These are phyloP conservation scores for Zaprionus ornatus DNA, from an alignment of 1,140 invertebrate species.

Conservation along the genomic window DNA sequence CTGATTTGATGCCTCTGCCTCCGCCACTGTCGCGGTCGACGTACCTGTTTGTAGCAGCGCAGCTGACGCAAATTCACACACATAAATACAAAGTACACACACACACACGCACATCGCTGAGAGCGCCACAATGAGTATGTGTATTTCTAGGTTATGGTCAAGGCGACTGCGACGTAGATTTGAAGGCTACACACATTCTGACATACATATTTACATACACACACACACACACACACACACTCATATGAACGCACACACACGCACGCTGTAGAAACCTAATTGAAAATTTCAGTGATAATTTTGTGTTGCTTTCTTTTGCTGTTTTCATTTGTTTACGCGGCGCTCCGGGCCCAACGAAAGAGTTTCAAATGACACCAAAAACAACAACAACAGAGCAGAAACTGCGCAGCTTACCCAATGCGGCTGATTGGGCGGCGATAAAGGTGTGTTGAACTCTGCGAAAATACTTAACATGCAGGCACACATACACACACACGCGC, in stretches of 20 bases:
- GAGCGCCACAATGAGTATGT: constrained; percentile 32
- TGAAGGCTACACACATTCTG: constrained; percentile 65
- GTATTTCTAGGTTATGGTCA: constrained; percentile 79
- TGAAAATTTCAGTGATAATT: constrained; percentile 57
- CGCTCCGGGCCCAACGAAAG: not conserved
- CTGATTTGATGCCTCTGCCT: constrained; percentile 39
- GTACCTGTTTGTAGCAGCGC: constrained; percentile 41
- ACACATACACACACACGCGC: not conserved
- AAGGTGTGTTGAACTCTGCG: constrained; percentile 75
- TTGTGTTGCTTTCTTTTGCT: constrained; percentile 52
- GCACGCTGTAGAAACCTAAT: constrained; percentile 11
- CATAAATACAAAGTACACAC: constrained; percentile 2
- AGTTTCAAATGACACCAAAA: constrained; percentile 19
- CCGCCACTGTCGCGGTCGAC: not conserved
- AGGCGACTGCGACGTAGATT: constrained; percentile 68
- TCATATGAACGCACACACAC: not conserved
- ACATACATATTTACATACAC: not conserved
- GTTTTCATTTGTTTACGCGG: constrained; percentile 69
- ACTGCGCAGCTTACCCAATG: constrained; percentile 44
- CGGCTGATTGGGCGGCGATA: constrained; percentile 58
- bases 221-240: constrained; percentile 9
- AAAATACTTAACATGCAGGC: constrained; percentile 37
- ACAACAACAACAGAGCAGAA: constrained; percentile 5
- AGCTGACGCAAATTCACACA: constrained; percentile 41
- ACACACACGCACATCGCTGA: constrained; percentile 27